These are phyloP conservation scores for Tetheella fluctuosa DNA, from an alignment of 2,888 invertebrate species.

Conservation along the genomic window DNA sequence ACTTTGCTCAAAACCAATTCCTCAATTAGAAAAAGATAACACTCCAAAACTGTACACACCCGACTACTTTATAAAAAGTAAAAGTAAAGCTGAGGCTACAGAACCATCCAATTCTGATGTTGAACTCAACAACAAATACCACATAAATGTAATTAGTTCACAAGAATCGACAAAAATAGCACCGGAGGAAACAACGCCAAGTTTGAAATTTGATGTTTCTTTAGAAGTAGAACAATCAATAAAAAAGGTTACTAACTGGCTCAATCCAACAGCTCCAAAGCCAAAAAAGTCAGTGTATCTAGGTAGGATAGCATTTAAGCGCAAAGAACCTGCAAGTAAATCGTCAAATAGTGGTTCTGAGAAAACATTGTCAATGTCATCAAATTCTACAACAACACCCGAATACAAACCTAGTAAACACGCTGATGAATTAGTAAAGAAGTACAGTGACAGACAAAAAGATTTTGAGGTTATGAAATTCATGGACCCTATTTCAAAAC, in stretches of 20 bases:
- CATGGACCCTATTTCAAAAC: conserved; percentile 36
- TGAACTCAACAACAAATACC: neutral
- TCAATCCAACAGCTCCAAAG: conserved; percentile 26
- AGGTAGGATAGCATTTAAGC: conserved; percentile 44
- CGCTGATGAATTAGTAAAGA: conserved; percentile 43
- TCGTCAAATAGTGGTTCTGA: conserved; percentile 16
- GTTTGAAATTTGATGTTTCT: neutral
- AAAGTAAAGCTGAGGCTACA: neutral
- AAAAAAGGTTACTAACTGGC: conserved; percentile 52
- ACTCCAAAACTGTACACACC: conserved; percentile 53
- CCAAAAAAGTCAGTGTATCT: conserved; percentile 26
- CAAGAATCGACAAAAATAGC: neutral
- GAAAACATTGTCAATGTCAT: conserved; percentile 21
- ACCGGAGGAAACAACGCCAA: neutral
- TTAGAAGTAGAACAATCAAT: conserved; percentile 43
- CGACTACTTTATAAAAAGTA: conserved; percentile 43
- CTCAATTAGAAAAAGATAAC: conserved; percentile 13
- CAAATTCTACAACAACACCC: neutral
- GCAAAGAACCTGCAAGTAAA: conserved; percentile 34
- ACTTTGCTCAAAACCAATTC: conserved; percentile 39
- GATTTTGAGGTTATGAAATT: conserved; percentile 20
- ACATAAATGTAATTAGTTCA: too few relatives aligned
- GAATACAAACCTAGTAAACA: conserved; percentile 43
- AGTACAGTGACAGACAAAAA: conserved; percentile 33
- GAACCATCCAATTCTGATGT: neutral